A percentile compares a stretch with the other conserved stretches of the same genome.
These are phyloP conservation scores for Thamnophis sirtalis DNA, from an alignment of 2,113 vertebrate genomes.

Conservation along the genomic window DNA sequence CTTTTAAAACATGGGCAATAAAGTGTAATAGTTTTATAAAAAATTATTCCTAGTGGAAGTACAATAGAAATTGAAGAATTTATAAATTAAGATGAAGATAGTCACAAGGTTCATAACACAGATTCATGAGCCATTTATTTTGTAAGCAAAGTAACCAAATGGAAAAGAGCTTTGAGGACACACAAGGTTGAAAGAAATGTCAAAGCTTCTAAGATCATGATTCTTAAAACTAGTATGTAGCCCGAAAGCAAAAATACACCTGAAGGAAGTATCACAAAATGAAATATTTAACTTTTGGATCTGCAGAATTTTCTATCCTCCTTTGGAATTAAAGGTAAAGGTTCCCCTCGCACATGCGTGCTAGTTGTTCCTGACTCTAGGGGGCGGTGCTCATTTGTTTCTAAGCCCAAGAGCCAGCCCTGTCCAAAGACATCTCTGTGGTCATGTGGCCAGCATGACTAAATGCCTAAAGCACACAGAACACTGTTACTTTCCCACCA, in stretches of 20 bases:
- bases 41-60: not conserved
- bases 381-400: no score
- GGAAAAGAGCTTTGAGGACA: not conserved
- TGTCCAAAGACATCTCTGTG: no score
- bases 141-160: not conserved
- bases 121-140: not conserved
- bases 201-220: not conserved
- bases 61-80: not conserved
- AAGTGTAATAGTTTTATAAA: not conserved
- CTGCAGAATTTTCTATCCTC: not conserved
- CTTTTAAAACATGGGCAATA: not conserved
- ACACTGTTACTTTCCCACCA: no score
- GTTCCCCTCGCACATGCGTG: no score
- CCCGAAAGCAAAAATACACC: not conserved
- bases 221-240: not conserved
- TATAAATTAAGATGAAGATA: not conserved
- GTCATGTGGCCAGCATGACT: no score
- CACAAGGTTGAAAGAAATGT: not conserved
- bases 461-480: no score
- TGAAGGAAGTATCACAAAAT: constrained; percentile 7
- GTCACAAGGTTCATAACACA: not conserved
- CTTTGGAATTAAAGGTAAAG: not conserved
- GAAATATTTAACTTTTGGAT: constrained; percentile 16
- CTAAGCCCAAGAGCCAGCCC: no score
- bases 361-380: no score